Evolutionary conservation across 2,888 invertebrate genomes (phyloP).

Genomic region (Drosophila merina): DNA sequence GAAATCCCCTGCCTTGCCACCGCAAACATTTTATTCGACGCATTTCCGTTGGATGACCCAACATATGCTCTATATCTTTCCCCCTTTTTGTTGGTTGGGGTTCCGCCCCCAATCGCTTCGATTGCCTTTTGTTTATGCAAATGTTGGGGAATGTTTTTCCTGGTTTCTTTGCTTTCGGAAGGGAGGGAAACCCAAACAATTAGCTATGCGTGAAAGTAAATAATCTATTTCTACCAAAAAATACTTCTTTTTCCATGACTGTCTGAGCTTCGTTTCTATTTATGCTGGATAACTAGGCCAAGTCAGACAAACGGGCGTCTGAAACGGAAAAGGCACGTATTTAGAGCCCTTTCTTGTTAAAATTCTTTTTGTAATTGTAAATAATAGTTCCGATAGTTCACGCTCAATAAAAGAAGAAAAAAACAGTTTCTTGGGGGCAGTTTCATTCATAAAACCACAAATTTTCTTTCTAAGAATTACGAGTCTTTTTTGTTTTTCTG

Average conservation of each 20-base stretch:
- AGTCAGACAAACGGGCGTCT: conserved; percentile 47
- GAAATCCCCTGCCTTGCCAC: conserved; percentile 46
- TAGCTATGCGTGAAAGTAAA: conserved; percentile 59
- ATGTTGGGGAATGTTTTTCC: conserved; percentile 45
- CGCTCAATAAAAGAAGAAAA: conserved; percentile 41
- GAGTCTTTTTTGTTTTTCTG: neutral
- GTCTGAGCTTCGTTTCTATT: conserved; percentile 36
- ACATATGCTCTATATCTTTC: conserved; percentile 68
- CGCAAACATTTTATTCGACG: conserved; percentile 33
- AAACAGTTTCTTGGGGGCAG: neutral
- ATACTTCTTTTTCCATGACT: conserved; percentile 36
- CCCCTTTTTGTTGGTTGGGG: conserved; percentile 14
- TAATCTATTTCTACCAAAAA: conserved; percentile 57
- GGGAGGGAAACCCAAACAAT: conserved; percentile 40
- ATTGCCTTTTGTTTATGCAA: conserved; percentile 68
- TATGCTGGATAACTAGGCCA: conserved; percentile 60
- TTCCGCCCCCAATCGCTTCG: conserved; percentile 30
- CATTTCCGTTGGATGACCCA: conserved; percentile 57
- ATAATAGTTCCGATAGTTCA: conserved; percentile 46
- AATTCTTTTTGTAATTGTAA: conserved; percentile 15
- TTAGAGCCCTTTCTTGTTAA: conserved; percentile 8
- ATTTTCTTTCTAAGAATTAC: conserved; percentile 7
- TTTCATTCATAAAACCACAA: conserved; percentile 23
- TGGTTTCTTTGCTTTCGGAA: conserved; percentile 5
- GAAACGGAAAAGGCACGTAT: conserved; percentile 6